Evolutionary conservation across 2,797 vertebrate species (phyloP).

Genomic region (Gouania willdenowi): DNA sequence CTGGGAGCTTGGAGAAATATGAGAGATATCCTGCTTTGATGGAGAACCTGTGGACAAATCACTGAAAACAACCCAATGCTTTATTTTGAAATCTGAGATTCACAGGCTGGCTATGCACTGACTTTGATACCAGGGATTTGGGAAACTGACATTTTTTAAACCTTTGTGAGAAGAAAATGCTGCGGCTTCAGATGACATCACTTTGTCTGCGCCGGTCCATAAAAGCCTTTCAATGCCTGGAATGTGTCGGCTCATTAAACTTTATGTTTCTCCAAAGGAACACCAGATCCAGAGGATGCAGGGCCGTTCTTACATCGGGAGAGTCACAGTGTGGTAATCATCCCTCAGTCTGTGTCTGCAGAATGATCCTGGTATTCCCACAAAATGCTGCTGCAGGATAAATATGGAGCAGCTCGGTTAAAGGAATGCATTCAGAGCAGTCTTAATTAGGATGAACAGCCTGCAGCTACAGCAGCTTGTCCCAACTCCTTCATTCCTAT

Average conservation of each 20-base stretch:
- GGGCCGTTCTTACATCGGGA: no score
- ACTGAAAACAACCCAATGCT: no score
- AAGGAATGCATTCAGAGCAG: conserved; percentile 60
- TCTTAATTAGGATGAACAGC: conserved; percentile 66
- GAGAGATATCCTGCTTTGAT: no score
- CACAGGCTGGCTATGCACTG: no score
- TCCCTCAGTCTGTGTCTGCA: no score
- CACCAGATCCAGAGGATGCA: conserved; percentile 27
- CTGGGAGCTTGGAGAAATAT: no score
- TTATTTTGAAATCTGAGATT: no score
- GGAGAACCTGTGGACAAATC: no score
- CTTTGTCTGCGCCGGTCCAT: conserved; percentile 55
- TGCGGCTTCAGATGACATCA: conserved; percentile 48
- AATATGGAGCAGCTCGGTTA: conserved; percentile 42
- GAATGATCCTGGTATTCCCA: conserved; percentile 49
- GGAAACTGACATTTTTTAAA: no score
- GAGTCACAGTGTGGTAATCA: no score
- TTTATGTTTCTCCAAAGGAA: conserved; percentile 53
- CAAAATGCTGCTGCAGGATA: conserved; percentile 47
- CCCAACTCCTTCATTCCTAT: no score
- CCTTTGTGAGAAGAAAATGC: conserved; percentile 50
- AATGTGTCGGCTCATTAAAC: conserved; percentile 56
- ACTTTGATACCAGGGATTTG: no score
- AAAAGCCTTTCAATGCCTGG: conserved; percentile 63
- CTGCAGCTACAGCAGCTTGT: conserved; percentile 56